Base-by-base conservation (phyloP, 1,140 invertebrate genomes). In the Triops cancriformis region DNA sequence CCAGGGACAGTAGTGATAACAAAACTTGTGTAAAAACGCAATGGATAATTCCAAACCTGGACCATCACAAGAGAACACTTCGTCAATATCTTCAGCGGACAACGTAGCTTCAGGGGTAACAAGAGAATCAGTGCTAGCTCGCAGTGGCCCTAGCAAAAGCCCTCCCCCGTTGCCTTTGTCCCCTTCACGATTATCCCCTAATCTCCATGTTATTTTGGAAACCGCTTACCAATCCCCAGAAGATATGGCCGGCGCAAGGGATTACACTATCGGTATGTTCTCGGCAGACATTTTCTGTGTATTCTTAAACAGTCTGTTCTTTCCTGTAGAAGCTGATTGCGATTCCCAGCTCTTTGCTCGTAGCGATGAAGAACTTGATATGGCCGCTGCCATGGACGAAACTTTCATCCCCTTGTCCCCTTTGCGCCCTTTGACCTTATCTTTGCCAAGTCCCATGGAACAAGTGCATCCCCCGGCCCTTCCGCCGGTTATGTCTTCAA, bases 361-460 rank as follows among this genome's bases (percentile, higher is more conserved):
- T 1, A 64, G 51, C 23, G 51, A 64, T 64, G 51, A 64, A 64
- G 51, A 64, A 64, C 51, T 64, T n/a, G 51, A 64, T 64, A 64
- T 64, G 51, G 51, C n/a, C 18, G 51, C 51, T 64, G 51, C 51
- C 51, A 64, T 64, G 51, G 51, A 64, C 23, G 51, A 64, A 64
- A 64, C 10, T 18, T 64, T 64, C 23, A 64, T 64, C 10, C 51
- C 51, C 51, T 12, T 64, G 51, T 64, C 51, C 18, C 51, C 51
- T 5, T 64, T 64, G 51, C 51, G 51, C 51, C 51, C 51, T 64
- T 64, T 64, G 51, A 64, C 51, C 51, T 64, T 64, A 64, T 64
- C 51, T n/a, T 23, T 64, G 18, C 51, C 51, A 5, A 64, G 51
- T 64, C 51, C 14, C 51, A 64, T 64, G 51, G 51, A 64, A 64